Evolutionary conservation across 2,888 invertebrate species (phyloP).

Genomic region (Tenthredo livida): DNA sequence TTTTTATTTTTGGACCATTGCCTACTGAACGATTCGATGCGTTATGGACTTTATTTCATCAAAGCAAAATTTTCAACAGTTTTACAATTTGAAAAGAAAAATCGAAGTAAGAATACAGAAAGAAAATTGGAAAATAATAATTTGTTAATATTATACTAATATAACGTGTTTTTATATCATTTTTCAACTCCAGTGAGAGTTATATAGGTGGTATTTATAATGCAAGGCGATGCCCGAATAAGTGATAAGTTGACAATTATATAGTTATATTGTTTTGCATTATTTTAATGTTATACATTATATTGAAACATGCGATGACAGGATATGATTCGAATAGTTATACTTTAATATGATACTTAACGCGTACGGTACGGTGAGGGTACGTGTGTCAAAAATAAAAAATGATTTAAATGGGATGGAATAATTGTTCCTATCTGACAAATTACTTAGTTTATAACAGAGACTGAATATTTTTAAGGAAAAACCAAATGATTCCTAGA

Average conservation of each 20-base stretch:
- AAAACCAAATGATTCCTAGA: slow-evolving; percentile 47
- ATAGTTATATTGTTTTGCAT: too few species aligned
- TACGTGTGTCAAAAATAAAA: slow-evolving; percentile 28
- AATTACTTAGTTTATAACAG: slow-evolving; percentile 38
- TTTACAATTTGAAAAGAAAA: too few species aligned
- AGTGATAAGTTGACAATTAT: too few species aligned
- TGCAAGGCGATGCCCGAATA: background rate
- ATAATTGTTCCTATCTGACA: slow-evolving; percentile 44
- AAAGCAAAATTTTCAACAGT: background rate
- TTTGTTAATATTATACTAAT: background rate
- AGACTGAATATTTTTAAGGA: slow-evolving; percentile 48
- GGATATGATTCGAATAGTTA: background rate
- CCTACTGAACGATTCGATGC: background rate
- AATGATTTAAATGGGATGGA: slow-evolving; percentile 28
- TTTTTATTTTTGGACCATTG: slow-evolving; percentile 20
- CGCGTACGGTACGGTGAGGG: too few species aligned
- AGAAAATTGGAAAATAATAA: background rate
- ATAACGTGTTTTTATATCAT: background rate
- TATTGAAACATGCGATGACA: background rate
- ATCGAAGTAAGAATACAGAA: too few species aligned
- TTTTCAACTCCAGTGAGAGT: too few species aligned
- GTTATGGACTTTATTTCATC: background rate
- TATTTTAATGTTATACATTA: background rate
- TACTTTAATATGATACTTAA: background rate
- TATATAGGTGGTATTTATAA: background rate